Evolutionary conservation across 2,113 vertebrate genomes (phyloP).

Genomic region (Cyanoderma ruficeps): DNA sequence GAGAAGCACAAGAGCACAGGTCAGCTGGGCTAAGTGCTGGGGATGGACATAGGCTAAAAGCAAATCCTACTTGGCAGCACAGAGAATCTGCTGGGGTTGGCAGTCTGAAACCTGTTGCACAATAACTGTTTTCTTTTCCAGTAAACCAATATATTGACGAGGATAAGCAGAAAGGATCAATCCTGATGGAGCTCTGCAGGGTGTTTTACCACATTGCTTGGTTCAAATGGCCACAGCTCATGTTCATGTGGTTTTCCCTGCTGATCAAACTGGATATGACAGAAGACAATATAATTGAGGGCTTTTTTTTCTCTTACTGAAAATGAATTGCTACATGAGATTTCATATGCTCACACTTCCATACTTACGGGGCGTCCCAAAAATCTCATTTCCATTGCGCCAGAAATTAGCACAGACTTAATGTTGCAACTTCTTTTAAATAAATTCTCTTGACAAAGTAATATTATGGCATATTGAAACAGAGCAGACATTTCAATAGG

Average conservation of each 20-base stretch:
- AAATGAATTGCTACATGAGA: slow-evolving; percentile 15
- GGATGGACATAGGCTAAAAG: not conserved
- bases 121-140: slow-evolving; percentile 15
- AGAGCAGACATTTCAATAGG: slow-evolving; percentile 59
- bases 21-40: not conserved
- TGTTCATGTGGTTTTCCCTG: slow-evolving; percentile 34
- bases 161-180: slow-evolving; percentile 53
- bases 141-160: slow-evolving; percentile 46
- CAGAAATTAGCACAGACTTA: slow-evolving; percentile 20
- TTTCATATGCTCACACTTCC: not conserved
- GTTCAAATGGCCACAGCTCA: slow-evolving; percentile 26
- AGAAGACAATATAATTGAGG: slow-evolving; percentile 24
- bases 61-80: not conserved
- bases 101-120: slow-evolving; percentile 3
- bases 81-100: slow-evolving; percentile 1
- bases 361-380: not conserved
- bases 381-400: slow-evolving; percentile 34
- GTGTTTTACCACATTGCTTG: slow-evolving; percentile 19
- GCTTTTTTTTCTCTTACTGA: not conserved
- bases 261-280: slow-evolving; percentile 23
- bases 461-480: slow-evolving; percentile 29
- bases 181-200: slow-evolving; percentile 29
- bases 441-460: slow-evolving; percentile 47
- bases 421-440: slow-evolving; percentile 32
- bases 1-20: not conserved